A percentile compares a stretch with the other conserved stretches of the same genome.
Conservation (phyloP, 2,797 vertebrate species). For the Sebastes oblongus region DNA sequence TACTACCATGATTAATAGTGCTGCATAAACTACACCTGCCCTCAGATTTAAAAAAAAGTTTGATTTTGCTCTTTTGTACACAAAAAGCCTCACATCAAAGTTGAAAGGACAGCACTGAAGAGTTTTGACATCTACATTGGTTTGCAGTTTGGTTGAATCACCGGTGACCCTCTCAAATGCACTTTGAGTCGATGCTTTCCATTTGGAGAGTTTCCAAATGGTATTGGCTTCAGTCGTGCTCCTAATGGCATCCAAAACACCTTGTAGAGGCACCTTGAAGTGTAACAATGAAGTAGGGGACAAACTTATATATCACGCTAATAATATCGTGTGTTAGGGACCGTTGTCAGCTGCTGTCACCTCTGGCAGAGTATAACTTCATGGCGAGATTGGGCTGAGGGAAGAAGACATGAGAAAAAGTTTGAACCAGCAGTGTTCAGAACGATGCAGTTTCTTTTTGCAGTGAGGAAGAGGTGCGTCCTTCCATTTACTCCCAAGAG, state of each 20-base stretch:
- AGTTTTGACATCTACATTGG: neutral
- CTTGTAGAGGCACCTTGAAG: neutral
- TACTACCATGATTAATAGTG: neutral
- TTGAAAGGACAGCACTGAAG: neutral
- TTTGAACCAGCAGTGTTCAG: neutral
- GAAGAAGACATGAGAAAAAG: neutral
- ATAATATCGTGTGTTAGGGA: neutral
- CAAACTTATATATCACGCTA: neutral
- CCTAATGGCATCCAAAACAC: neutral
- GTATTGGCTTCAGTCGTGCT: conserved; percentile 4
- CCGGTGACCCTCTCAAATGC: conserved; percentile 36
- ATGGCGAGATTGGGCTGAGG: neutral
- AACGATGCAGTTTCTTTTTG: neutral
- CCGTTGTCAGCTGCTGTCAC: neutral
- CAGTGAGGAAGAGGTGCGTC: neutral
- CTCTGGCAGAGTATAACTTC: neutral
- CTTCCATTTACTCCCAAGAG: neutral
- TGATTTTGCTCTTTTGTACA: neutral
- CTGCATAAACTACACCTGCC: neutral
- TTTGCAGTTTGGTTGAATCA: neutral
- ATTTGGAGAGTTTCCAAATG: conserved; percentile 40
- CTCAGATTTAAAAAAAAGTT: neutral
- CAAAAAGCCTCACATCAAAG: neutral
- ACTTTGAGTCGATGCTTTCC: conserved; percentile 1
- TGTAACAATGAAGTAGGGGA: neutral